Percentiles rank a stretch among this genome's conserved stretches.
phyloP scores from a whole-genome alignment of 2,888 invertebrate genomes.

The Serripes groenlandicus region DNA sequence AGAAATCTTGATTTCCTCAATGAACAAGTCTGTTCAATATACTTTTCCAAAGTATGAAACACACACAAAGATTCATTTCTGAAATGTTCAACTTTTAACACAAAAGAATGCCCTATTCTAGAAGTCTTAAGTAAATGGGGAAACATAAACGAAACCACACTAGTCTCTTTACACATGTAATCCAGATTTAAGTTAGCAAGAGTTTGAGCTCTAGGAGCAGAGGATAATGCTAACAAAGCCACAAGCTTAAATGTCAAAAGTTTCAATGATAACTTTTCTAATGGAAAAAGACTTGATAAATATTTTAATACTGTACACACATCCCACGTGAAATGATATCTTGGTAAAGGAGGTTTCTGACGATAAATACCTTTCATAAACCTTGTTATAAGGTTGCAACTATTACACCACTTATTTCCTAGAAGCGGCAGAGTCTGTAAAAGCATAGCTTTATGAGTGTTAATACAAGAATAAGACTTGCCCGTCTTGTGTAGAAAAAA shows the following conservation, averaged over 20 bases:
- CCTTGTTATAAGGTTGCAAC: slow-evolving; percentile 5
- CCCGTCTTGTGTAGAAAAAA: slow-evolving; percentile 25
- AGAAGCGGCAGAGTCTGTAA: too few relatives aligned
- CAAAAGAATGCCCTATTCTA: slow-evolving; percentile 16
- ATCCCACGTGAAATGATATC: slow-evolving; percentile 36
- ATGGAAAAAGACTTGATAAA: slow-evolving; percentile 20
- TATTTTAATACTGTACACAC: slow-evolving; percentile 30
- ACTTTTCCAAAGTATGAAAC: slow-evolving; percentile 15
- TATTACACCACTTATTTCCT: slow-evolving; percentile 15
- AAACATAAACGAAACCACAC: slow-evolving; percentile 8
- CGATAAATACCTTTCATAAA: slow-evolving; percentile 32
- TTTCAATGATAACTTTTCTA: slow-evolving; percentile 12
- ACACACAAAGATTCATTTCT: slow-evolving; percentile 16
- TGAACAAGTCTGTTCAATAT: not conserved
- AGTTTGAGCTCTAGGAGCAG: slow-evolving; percentile 31
- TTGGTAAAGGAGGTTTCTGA: too few relatives aligned
- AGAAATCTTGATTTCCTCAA: not conserved
- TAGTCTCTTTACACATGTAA: slow-evolving; percentile 4
- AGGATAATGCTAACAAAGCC: slow-evolving; percentile 15
- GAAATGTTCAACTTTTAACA: slow-evolving; percentile 21
- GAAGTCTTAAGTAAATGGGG: slow-evolving; percentile 15
- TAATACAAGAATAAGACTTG: slow-evolving; percentile 1
- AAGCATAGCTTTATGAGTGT: slow-evolving; percentile 13
- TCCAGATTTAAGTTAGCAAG: slow-evolving; percentile 9
- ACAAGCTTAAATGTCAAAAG: slow-evolving; percentile 34